Evolutionary conservation across 2,113 vertebrate genomes (phyloP), one percentile per base, ranked within the genome.

Genomic region (Lethenteron camtschaticum): DNA sequence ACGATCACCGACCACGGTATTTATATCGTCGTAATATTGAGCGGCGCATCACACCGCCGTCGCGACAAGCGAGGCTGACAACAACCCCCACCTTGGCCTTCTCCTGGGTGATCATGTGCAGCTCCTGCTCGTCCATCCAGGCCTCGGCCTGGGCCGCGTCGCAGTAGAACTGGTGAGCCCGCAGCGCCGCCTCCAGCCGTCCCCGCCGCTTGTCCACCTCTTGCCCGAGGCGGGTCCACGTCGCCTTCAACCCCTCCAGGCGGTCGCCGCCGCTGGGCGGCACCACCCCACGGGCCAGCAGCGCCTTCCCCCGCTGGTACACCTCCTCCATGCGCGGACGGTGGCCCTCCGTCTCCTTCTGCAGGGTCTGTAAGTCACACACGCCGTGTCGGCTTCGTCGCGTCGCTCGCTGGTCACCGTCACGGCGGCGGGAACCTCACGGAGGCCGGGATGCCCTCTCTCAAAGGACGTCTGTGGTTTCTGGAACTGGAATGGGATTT

Each of bases 71-170:
- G 41, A 41, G 41, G 41, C 41, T 41, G 41, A 41, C 41, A 41
- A 41, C 41, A 41, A 20, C 4, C 58, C 68, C 3, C 71, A 92
- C 90, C 87, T 91, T 95, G 18, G 89, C 90, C 72, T 90, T 94
- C 76, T 94, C 90, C 72, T 90, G 87, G 2, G 87, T 84, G 83
- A 95, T 88, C 89, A 95, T 94, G 77, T 95, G 89, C 12, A 95
- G 77, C 77, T 94, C 90, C 76, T 94, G 89, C 73, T 95, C 90
- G 2, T 88, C 90, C 90, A 95, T 95, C 90, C 90, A 95, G 20
- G 87, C 89, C 77, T 94, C 89, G 0, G 87, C 87, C 74, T 91
- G 89, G 0, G 87, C 88, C 0, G 83, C 87, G 10, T 95, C 90
- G 0, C 85, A 75, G 70, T 90, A 90, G 79, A 91, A 94, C 81